Conservation (phyloP, 1,140 invertebrate species). For the Heterodera schachtii region DNA sequence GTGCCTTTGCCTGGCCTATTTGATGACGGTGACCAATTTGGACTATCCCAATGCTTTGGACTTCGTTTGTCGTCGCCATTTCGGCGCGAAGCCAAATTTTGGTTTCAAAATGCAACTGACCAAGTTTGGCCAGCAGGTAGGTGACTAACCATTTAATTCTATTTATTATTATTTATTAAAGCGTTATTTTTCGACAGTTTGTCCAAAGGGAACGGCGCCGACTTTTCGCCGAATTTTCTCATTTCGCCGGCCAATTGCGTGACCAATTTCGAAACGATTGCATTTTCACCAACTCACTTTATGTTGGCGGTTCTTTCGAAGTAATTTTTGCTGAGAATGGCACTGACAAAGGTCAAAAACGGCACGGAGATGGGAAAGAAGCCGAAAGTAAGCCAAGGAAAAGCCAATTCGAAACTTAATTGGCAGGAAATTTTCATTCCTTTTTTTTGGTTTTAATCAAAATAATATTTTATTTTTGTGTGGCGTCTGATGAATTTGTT, state of each 20-base stretch:
- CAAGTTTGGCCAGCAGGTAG: constrained; percentile 36
- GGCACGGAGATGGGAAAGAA: background rate
- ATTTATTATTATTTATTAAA: background rate
- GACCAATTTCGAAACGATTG: background rate
- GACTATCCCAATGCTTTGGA: constrained; percentile 22
- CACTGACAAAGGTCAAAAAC: background rate
- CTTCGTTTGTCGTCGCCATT: constrained; percentile 9
- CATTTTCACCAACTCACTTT: constrained; percentile 5
- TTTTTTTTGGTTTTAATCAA: no score
- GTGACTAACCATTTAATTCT: background rate
- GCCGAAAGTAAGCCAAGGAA: no score
- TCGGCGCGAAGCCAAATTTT: constrained; percentile 28
- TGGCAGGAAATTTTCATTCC: no score
- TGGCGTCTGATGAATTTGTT: background rate
- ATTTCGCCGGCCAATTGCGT: background rate
- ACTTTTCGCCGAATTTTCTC: constrained; percentile 1
- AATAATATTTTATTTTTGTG: background rate
- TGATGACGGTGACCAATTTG: constrained; percentile 42
- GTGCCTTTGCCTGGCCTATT: constrained; percentile 34
- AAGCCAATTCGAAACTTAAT: no score
- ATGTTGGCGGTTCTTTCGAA: background rate
- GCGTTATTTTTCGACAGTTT: background rate
- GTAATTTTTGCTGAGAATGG: background rate
- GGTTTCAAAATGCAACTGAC: constrained; percentile 35
- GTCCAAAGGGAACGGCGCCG: background rate